Evolutionary conservation across 2,797 vertebrate species (phyloP), one percentile per base, ranked within the genome.

Genomic region (Xenops minutus): DNA sequence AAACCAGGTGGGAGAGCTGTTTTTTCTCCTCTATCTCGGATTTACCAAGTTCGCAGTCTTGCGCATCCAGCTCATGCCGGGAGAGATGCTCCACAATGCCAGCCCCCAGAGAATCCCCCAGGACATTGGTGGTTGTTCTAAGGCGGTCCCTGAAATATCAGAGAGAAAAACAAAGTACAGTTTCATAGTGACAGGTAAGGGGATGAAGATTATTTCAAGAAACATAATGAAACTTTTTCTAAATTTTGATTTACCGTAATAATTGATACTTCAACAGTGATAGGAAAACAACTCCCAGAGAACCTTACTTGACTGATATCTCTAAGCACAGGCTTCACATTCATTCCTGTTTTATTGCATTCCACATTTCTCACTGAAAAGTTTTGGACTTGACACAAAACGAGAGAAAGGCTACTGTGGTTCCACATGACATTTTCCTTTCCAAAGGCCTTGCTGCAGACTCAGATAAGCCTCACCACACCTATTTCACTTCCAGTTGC

Each of bases 51-150:
- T 99, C 98, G 1, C 98, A 97, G 48, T 99, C 99, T 87, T 98
- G 98, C 1, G 95, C 97, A 49, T 99, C 98, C 89, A 99, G 98
- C 96, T 99, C 99, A 8, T 96, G 96, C 15, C 98, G 98, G 54
- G 99, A 99, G 52, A 99, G 98, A 58, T 99, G 98, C 93, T 99
- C 99, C 91, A 99, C 98, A 9, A 99, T 99, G 1, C 99, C 99
- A 0, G 99, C 99, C 23, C 99, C 99, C 8, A 99, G 97, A 0
- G 99, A 99, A 85, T 99, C 99, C 8, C 99, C 99, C 93, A 99
- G 97, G n/a, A 99, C 99, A 0, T 99, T 99, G 74, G 98, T 99
- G 94, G 99, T 99, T 11, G 99, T 99, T 76, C 99, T 98, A 84
- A 99, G 98, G 39, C 99, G 99, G 90, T 99, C 99, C 83, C 99